Base-by-base conservation (phyloP, 2,113 vertebrate species). In the Cebidichthys violaceus region DNA sequence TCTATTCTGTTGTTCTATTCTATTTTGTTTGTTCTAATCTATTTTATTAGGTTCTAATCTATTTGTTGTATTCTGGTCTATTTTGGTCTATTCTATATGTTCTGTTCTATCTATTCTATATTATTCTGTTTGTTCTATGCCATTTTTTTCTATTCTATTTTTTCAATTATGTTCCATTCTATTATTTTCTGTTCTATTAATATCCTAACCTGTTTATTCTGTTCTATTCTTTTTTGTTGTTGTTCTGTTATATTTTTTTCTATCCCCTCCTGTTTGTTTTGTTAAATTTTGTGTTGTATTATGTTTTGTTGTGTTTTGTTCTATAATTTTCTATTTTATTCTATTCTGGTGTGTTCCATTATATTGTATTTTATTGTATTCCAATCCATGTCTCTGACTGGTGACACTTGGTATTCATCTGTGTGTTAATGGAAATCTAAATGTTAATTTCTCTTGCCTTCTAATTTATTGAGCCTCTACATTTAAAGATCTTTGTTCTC, bases 371-470 rank as follows among this genome's bases (percentile, higher is more conserved):
- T 5, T 13, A 8, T 22, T 65, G 6, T 57, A 45, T 60, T 71
- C 33, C 6, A 27, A 82, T 54, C 61, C 50, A 73, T 69, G 47
- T 43, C 69, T 35, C 57, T 74, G n/a, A 84, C 81, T 73, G 47
- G 66, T 78, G 41, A 75, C 39, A 69, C 69, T 66, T 61, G 18
- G 39, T 73, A 64, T 70, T 29, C 70, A 45, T 33, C 57, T 59
- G 68, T 65, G 15, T 45, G 17, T 37, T 75, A 84, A 86, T 82
- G 75, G 75, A 62, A 72, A 80, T 74, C 78, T 73, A 84, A 88
- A 81, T 88, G 70, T 85, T 85, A 67, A 90, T 87, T 83, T 74
- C 79, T 70, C 75, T 39, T 64, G 75, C 70, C 39, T 66, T 24
- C 37, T 84, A 77, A 84, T 88, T 75, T 60, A 57, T 73, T 67